Conservation (phyloP, 2,797 vertebrate genomes). For the Siniperca obscura region DNA sequence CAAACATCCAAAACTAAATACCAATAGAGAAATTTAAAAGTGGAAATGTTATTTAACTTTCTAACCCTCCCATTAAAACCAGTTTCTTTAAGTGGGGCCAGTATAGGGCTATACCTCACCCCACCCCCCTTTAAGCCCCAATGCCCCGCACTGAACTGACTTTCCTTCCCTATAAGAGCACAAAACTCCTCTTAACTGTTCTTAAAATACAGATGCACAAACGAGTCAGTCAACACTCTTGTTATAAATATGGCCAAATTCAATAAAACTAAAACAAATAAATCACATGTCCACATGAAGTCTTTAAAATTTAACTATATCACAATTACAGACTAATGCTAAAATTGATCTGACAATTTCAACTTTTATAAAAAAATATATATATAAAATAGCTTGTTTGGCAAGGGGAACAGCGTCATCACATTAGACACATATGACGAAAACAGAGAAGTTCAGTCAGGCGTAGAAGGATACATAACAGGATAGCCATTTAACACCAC, state of each 20-base stretch:
- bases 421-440: not conserved
- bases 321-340: not conserved
- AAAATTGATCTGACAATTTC: not conserved
- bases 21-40: constrained; percentile 49
- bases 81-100: constrained; percentile 72
- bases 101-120: constrained; percentile 58
- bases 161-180: constrained; percentile 27
- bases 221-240: constrained; percentile 4
- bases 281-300: not conserved
- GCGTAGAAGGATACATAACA: not conserved
- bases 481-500: constrained; percentile 7
- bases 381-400: not conserved
- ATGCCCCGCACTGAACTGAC: constrained; percentile 37
- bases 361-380: not conserved
- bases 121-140: constrained; percentile 49
- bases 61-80: constrained; percentile 64
- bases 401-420: not conserved
- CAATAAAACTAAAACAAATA: not conserved
- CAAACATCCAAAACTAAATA: constrained; percentile 38
- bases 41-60: constrained; percentile 64
- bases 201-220: not conserved
- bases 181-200: not conserved
- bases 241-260: not conserved
- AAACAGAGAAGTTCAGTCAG: constrained; percentile 1
- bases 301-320: not conserved